Evolutionary conservation across 2,888 invertebrate genomes (phyloP), one percentile per base, ranked within the genome.

Genomic region (Hesperia comma): DNA sequence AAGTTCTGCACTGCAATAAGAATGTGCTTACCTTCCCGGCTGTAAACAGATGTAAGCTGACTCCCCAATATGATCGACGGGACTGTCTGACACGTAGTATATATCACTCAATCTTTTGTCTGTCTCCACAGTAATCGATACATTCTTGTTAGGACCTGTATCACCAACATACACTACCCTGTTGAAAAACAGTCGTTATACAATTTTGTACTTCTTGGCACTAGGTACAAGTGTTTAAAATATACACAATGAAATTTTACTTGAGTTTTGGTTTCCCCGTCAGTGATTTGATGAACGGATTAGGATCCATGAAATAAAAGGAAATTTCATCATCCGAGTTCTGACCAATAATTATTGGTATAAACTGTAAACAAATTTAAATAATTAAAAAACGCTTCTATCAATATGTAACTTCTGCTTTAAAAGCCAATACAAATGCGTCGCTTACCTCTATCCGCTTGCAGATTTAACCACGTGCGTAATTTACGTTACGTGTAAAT

Each of bases 231-330:
- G 17, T 6, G 7, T 33, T 14, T 33, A 53, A 6, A 15, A 37
- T 19, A 17, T 10, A 8, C 6, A 51, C 8, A 57, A 19, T 57
- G 14, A 54, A 26, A 15, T 21, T 87, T 83, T 83, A 95, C 95
- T 95, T 94, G 1, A 95, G 76, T 78, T 94, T 93, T 0, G 95
- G 94, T 72, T 94, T 94, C 37, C 95, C 95, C 57, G 93, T 94
- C 56, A 94, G 76, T 0, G 95, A 94, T 77, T 94, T 95, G 46
- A 85, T 79, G 72, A 94, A 94, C 43, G 94, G 92, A 64, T 94
- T 94, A 0, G 94, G 93, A 74, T 94, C 94, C 77, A 94, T 93
- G 54, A 88, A 86, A 71, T 93, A 94, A 21, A 93, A 79, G 5
- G 86, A 80, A 54, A 95, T 81, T 71, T 93, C 83, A 72, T 93